phyloP scores from a whole-genome alignment of 2,888 invertebrate species.

The Dascillus cervinus region DNA sequence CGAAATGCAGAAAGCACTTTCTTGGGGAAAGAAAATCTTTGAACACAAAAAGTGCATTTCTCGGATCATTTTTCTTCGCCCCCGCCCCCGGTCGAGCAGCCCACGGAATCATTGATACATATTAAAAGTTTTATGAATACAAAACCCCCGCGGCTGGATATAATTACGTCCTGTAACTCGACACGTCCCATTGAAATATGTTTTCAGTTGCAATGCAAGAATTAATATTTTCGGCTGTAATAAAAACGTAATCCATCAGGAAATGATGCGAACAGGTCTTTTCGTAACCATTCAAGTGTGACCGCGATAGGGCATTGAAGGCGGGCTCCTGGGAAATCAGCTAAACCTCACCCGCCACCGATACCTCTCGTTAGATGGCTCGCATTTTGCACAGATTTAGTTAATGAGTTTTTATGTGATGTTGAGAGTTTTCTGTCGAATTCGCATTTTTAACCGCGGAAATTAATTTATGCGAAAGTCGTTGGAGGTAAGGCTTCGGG shows the following conservation, averaged over 20 bases:
- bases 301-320: slow-evolving; percentile 41
- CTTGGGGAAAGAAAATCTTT: slow-evolving; percentile 14
- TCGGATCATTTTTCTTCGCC: slow-evolving; percentile 22
- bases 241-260: slow-evolving; percentile 32
- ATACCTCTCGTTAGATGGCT: slow-evolving; percentile 20
- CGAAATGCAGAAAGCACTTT: slow-evolving; percentile 17
- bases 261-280: slow-evolving; percentile 38
- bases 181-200: too few species aligned
- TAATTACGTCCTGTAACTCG: too few species aligned
- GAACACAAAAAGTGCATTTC: slow-evolving; percentile 38
- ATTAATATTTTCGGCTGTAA: slow-evolving; percentile 8
- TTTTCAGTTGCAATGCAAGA: too few species aligned
- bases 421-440: too few species aligned
- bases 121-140: too few species aligned
- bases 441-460: too few species aligned
- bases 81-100: background rate
- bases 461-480: too few species aligned
- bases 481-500: background rate
- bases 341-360: slow-evolving; percentile 29
- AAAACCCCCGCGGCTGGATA: too few species aligned
- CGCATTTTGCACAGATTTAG: slow-evolving; percentile 28
- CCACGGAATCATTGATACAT: too few species aligned
- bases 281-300: slow-evolving; percentile 43
- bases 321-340: slow-evolving; percentile 41
- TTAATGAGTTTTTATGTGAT: slow-evolving; percentile 23